Base-by-base conservation (phyloP, 2,888 invertebrate genomes). In the Himalopsyche tibetana region DNA sequence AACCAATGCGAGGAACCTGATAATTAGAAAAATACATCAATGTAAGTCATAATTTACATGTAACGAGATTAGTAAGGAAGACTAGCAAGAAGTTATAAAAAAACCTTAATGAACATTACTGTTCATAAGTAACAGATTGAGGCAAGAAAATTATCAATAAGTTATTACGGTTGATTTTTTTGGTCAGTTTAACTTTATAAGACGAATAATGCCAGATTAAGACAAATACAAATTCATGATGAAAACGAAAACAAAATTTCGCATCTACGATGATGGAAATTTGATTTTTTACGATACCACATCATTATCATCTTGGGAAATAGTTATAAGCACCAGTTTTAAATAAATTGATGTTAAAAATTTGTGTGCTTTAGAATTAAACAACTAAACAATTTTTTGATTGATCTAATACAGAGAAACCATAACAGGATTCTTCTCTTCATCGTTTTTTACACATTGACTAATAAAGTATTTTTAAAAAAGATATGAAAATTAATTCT, bases 41-140 rank as follows among this genome's bases (percentile, higher is more conserved):
- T 74, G 74, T 74, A 74, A 74, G 74, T 74, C 74, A 36, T 74
- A 74, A 74, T 74, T 74, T 74, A 74, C 74, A 74, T 36, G 9
- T 74, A 74, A 38, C 38, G 74, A 15, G 74, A 74, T 74, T 74
- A 74, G 74, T 74, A 74, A 15, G 36, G 38, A 74, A 74, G 74
- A 12, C 74, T 74, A 36, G 36, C 36, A 74, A 74, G 38, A 74
- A 74, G 36, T 74, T 74, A 74, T 0, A 63, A 63, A 63, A 8
- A n/a, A 74, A 36, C 36, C 36, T 74, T 38, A 38, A 36, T 15
- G 38, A 36, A 36, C 28, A 74, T 15, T 36, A 74, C 74, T 74
- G 74, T 74, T 74, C 36, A 36, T 74, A 38, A 9, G 11, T 74
- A 74, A 36, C 36, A 36, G 11, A 38, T 74, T 38, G 38, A 74